Percentiles rank a stretch among this genome's conserved stretches.
phyloP scores from a whole-genome alignment of 2,797 vertebrate genomes.

The Orientallactaga sibirica region DNA sequence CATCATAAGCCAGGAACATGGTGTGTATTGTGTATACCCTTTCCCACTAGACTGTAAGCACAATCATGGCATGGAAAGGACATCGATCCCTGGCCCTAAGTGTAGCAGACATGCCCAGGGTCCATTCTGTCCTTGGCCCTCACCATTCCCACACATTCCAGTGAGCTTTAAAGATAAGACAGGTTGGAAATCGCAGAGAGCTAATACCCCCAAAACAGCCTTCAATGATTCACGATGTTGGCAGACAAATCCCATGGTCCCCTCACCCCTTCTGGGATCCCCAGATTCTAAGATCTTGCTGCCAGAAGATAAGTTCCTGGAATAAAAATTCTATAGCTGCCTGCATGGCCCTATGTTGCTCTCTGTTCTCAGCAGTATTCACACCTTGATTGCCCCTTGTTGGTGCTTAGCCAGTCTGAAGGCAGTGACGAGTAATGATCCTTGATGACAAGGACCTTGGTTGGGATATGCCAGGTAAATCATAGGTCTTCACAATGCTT shows the following conservation, averaged over 20 bases:
- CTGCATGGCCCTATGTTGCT: accelerated
- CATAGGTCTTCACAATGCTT: not conserved
- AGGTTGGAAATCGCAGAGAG: not conserved
- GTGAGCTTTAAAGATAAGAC: not conserved
- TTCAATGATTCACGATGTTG: not conserved
- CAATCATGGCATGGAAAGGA: not conserved
- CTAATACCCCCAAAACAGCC: not conserved
- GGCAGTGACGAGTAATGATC: not conserved
- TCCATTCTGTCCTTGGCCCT: not conserved
- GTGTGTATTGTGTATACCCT: not conserved
- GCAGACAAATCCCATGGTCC: not conserved
- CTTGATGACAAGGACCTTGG: not conserved
- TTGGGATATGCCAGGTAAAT: not conserved
- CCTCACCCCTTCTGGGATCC: not conserved
- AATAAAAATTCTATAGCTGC: not conserved
- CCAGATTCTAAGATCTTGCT: not conserved
- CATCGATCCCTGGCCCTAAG: not conserved
- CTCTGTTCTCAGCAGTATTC: not conserved
- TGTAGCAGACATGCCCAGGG: not conserved
- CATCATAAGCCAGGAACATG: not conserved
- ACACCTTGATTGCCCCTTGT: not conserved
- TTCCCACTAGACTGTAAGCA: not conserved
- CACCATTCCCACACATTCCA: not conserved
- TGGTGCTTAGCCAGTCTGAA: not conserved
- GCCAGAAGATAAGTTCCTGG: not conserved